A percentile compares a stretch with the other conserved stretches of the same genome.
These are phyloP conservation scores for Leptopilina clavipes DNA, from an alignment of 1,140 invertebrate species.

Conservation along the genomic window DNA sequence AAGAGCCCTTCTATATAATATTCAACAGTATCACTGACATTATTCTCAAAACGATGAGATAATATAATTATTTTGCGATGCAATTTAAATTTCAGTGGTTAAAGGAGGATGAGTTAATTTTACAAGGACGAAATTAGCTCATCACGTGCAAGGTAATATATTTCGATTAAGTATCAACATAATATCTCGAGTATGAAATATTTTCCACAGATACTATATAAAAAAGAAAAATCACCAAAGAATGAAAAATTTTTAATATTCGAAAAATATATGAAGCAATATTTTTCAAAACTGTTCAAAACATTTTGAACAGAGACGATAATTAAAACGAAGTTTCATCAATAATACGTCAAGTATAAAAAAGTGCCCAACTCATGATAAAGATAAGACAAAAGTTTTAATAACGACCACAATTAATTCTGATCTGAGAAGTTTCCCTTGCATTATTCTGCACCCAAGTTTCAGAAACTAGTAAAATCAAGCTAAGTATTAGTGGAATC, in stretches of 20 bases:
- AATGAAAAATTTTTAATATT: not conserved
- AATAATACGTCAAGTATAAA: not conserved
- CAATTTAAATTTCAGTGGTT: not conserved
- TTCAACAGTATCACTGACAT: not conserved
- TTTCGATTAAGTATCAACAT: not conserved
- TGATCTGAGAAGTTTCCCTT: not conserved
- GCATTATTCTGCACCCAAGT: not conserved
- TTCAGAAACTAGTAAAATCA: slow-evolving; percentile 16
- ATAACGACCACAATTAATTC: slow-evolving; percentile 30
- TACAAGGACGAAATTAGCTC: not conserved
- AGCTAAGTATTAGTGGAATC: not conserved
- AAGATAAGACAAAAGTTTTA: not conserved
- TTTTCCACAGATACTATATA: too few species aligned
- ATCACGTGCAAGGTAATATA: not conserved
- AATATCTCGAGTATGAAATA: not conserved
- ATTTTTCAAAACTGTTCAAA: too few species aligned
- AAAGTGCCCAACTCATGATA: not conserved
- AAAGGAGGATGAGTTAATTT: slow-evolving; percentile 4
- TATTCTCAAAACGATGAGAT: not conserved
- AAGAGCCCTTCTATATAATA: not conserved
- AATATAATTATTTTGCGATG: not conserved
- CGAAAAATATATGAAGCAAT: too few species aligned
- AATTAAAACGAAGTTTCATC: not conserved
- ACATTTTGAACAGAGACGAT: too few species aligned
- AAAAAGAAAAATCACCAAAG: not conserved